Evolutionary conservation across 2,797 vertebrate species (phyloP).

Genomic region (Valencia hispanica): DNA sequence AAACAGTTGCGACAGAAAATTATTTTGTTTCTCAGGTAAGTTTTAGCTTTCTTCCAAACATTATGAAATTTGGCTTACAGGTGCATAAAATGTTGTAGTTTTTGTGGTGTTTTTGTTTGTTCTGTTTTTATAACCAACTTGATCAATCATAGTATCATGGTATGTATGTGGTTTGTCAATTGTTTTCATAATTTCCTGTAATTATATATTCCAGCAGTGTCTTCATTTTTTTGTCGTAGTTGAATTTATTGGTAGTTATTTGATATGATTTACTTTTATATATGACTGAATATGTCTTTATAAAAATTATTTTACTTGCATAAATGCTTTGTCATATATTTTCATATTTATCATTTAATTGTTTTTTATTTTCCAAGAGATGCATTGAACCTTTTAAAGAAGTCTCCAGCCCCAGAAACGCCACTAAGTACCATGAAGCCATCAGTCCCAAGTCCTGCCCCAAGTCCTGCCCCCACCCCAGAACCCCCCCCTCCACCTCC

Average conservation of each 20-base stretch:
- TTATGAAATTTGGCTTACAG: not conserved
- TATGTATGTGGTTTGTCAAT: too few species aligned
- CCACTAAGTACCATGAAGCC: slow-evolving; percentile 53
- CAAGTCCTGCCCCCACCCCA: slow-evolving; percentile 35
- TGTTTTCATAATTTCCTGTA: too few species aligned
- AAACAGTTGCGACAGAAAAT: not conserved
- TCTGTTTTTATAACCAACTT: not conserved
- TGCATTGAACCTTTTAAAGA: slow-evolving; percentile 88
- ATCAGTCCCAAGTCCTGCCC: slow-evolving; percentile 33
- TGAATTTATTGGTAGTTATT: too few species aligned
- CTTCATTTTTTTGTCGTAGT: too few species aligned
- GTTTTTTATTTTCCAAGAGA: slow-evolving; percentile 79
- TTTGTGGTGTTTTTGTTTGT: not conserved
- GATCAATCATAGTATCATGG: too few species aligned
- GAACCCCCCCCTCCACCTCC: slow-evolving; percentile 64
- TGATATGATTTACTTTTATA: too few species aligned
- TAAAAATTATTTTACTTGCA: not conserved
- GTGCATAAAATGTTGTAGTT: not conserved
- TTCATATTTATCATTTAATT: not conserved
- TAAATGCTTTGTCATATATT: too few species aligned
- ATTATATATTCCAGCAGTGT: too few species aligned
- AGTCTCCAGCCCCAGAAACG: slow-evolving; percentile 54
- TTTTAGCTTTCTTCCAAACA: not conserved
- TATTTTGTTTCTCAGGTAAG: not conserved
- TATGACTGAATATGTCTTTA: too few species aligned